Percentiles rank a stretch among this genome's conserved stretches.
Conservation (phyloP, 1,140 invertebrate genomes). For the Sminthurinus signatus region DNA sequence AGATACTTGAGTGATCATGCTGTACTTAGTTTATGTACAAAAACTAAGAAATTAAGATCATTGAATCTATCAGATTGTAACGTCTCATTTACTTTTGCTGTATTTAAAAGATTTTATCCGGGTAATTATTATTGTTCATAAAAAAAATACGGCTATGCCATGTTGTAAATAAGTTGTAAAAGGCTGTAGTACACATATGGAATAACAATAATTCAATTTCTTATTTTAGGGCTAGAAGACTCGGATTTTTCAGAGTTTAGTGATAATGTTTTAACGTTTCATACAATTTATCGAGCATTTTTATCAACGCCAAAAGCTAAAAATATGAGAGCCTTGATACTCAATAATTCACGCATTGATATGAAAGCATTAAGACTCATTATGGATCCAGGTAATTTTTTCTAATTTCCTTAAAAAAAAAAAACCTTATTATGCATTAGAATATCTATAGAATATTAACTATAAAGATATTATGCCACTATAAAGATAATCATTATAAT, state of each 20-base stretch:
- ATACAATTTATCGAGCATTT: slow-evolving; percentile 15
- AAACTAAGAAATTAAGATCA: background rate
- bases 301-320: background rate
- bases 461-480: background rate
- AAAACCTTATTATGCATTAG: no score
- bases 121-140: no score
- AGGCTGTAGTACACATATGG: no score
- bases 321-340: slow-evolving; percentile 16
- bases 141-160: no score
- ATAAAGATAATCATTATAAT: background rate
- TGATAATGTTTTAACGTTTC: slow-evolving; percentile 21
- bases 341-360: slow-evolving; percentile 16
- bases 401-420: background rate
- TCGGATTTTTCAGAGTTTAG: slow-evolving; percentile 14
- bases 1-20: slow-evolving; percentile 22
- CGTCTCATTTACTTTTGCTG: slow-evolving; percentile 14
- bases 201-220: background rate
- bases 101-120: slow-evolving; percentile 21
- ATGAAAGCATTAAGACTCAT: slow-evolving; percentile 1
- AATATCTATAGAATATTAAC: no score
- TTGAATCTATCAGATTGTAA: slow-evolving; percentile 10
- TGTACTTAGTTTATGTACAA: slow-evolving; percentile 3
- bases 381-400: slow-evolving; percentile 18
- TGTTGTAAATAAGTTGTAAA: background rate
- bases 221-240: background rate